These are phyloP conservation scores for Uloborus plumipes DNA, from an alignment of 2,888 invertebrate genomes.

Conservation along the genomic window DNA sequence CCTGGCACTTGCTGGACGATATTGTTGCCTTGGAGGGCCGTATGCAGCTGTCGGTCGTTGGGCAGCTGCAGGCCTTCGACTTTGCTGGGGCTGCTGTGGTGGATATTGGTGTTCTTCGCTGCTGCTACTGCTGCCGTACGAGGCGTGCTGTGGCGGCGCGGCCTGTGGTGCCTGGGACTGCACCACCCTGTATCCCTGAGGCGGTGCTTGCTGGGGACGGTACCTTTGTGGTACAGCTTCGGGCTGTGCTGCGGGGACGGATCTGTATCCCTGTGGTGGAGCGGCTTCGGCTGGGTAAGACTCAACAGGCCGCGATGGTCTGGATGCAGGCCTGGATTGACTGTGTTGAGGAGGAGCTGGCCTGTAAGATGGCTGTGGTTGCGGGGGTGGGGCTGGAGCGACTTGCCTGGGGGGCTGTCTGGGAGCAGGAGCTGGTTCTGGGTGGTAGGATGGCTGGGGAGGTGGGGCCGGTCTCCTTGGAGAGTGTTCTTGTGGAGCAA, in stretches of 20 bases:
- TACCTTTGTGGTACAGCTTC: slow-evolving; percentile 9
- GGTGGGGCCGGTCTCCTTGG: slow-evolving; percentile 34
- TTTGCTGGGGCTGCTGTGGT: slow-evolving; percentile 27
- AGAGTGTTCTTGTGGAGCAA: slow-evolving; percentile 47
- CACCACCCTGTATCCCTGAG: slow-evolving; percentile 38
- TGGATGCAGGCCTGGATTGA: slow-evolving; percentile 30
- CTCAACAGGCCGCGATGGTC: slow-evolving; percentile 50
- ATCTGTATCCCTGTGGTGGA: slow-evolving; percentile 24
- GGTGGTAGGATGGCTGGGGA: slow-evolving; percentile 6
- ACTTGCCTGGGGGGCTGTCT: slow-evolving; percentile 33
- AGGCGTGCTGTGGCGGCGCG: background rate
- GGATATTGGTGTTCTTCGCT: slow-evolving; percentile 27
- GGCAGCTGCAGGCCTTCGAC: slow-evolving; percentile 8
- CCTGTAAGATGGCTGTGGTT: slow-evolving; percentile 7
- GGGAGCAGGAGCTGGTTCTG: slow-evolving; percentile 26
- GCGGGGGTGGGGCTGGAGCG: slow-evolving; percentile 31
- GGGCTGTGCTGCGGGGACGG: slow-evolving; percentile 6
- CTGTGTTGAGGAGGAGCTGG: slow-evolving; percentile 13
- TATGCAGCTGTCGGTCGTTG: slow-evolving; percentile 28
- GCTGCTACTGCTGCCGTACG: background rate
- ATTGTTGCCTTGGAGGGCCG: slow-evolving; percentile 26
- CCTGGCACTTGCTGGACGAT: slow-evolving; percentile 16
- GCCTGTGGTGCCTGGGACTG: background rate
- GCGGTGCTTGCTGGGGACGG: slow-evolving; percentile 24
- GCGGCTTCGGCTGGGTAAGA: slow-evolving; percentile 33